These are phyloP conservation scores for Apistogramma diplotaenia DNA, from an alignment of 2,113 vertebrate genomes.

Conservation along the genomic window DNA sequence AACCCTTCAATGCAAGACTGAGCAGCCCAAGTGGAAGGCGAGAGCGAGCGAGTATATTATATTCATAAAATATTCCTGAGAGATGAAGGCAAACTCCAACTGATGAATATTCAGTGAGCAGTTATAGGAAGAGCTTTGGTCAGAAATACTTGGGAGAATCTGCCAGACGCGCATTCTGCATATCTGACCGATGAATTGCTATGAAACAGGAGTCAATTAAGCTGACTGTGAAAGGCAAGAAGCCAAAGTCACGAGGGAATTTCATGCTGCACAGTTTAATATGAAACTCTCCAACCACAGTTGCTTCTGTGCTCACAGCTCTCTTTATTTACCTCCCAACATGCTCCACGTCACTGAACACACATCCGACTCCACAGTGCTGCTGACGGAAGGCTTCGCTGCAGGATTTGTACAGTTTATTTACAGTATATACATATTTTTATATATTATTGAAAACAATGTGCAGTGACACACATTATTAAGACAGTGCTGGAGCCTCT, in stretches of 20 bases:
- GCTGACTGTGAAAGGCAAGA: not conserved
- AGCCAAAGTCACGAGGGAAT: not conserved
- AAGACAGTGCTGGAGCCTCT: not conserved
- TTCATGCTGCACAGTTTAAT: not conserved
- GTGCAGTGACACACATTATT: not conserved
- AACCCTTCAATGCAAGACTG: not conserved
- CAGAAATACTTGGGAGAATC: conserved; percentile 4
- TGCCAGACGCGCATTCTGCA: not conserved
- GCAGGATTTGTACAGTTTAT: not conserved
- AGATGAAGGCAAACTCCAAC: conserved; percentile 7
- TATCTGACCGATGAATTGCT: not conserved
- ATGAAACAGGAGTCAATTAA: conserved; percentile 35
- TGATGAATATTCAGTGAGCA: conserved; percentile 52
- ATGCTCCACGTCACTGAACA: conserved; percentile 4
- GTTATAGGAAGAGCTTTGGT: conserved; percentile 24
- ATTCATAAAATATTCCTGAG: conserved; percentile 30
- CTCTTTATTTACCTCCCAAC: not conserved
- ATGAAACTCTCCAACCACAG: not conserved
- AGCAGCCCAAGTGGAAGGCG: conserved; percentile 4
- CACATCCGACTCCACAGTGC: not conserved
- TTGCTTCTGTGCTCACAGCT: not conserved
- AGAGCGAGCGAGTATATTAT: not conserved
- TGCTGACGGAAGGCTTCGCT: not conserved
- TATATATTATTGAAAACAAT: not conserved
- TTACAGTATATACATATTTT: not conserved